Conservation (phyloP, 2,113 vertebrate genomes). For the Sminthopsis crassicaudata region DNA sequence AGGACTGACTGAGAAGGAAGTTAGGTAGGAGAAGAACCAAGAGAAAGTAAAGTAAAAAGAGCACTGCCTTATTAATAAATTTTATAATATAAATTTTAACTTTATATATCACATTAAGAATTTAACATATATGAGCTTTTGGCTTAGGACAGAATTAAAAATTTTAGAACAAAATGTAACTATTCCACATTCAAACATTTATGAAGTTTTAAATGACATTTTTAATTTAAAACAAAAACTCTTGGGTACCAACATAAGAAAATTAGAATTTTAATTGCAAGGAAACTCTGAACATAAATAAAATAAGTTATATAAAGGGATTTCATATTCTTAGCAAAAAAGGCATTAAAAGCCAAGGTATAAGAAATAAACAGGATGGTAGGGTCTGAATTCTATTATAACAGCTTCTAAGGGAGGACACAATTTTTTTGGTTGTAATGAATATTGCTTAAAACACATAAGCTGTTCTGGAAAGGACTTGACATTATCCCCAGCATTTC, state of each 20-base stretch:
- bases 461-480: neutral
- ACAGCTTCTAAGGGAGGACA: neutral
- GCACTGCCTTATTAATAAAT: neutral
- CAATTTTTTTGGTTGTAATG: neutral
- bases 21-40: neutral
- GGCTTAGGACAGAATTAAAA: neutral
- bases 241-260: neutral
- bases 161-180: neutral
- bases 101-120: neutral
- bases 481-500: neutral
- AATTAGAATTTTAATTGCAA: slow-evolving; percentile 18
- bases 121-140: neutral
- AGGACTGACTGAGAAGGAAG: neutral
- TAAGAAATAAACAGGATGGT: neutral
- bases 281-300: slow-evolving; percentile 19
- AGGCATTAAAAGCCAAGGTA: neutral
- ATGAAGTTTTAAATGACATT: neutral
- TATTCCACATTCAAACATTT: neutral
- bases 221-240: neutral
- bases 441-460: neutral
- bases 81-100: neutral
- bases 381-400: neutral
- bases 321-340: neutral
- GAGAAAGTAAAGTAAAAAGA: neutral
- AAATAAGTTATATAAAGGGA: slow-evolving; percentile 31